phyloP scores from a whole-genome alignment of 2,888 invertebrate genomes.

The Syrista parreyssii region DNA sequence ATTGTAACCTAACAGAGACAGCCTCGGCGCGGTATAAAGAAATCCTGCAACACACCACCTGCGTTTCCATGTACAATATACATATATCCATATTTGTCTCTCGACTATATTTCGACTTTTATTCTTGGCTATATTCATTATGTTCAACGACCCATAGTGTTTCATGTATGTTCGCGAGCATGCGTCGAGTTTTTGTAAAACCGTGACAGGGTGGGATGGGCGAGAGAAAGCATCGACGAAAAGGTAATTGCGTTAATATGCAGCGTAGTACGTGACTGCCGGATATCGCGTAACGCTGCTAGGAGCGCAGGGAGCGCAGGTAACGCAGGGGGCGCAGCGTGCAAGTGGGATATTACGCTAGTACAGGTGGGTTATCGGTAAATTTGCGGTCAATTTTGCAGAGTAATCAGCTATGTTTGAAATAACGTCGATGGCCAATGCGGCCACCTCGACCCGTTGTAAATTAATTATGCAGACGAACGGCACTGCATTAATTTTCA shows the following conservation, averaged over 20 bases:
- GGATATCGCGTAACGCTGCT: conserved; percentile 28
- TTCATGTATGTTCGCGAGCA: no score
- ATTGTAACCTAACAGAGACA: no score
- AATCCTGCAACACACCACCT: no score
- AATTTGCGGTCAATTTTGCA: conserved; percentile 61
- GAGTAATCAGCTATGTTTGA: conserved; percentile 58
- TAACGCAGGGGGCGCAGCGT: background rate
- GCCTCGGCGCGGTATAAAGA: no score
- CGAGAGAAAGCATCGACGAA: no score
- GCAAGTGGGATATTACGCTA: background rate
- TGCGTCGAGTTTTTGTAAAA: no score
- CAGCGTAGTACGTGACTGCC: conserved; percentile 36
- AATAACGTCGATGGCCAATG: conserved; percentile 56
- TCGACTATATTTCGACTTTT: no score
- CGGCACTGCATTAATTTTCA: conserved; percentile 54
- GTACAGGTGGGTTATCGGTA: conserved; percentile 48
- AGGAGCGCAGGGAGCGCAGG: background rate
- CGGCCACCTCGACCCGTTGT: conserved; percentile 35
- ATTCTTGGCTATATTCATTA: no score
- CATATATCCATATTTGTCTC: no score
- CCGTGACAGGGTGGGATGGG: no score
- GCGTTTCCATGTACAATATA: no score
- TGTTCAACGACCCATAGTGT: no score
- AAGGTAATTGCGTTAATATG: conserved; percentile 33
- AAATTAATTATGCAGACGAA: conserved; percentile 61